Base-by-base conservation (phyloP, 2,888 invertebrate species). In the Thumatha senex region DNA sequence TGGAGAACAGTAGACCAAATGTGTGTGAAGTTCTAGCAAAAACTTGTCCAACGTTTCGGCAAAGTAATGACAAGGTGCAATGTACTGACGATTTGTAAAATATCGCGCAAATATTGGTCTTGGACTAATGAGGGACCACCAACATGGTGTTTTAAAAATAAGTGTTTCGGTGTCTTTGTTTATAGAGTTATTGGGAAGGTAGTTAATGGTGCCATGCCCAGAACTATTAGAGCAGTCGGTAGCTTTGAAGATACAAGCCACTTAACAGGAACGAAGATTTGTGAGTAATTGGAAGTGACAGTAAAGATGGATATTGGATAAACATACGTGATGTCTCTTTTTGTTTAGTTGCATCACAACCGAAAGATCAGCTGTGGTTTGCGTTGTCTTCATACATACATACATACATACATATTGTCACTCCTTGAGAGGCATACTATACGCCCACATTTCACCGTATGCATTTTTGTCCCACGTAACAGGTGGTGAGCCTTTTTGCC, bases 71-170 rank as follows among this genome's bases (percentile, higher is more conserved):
- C 73, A 84, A 74, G 78, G 82, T 68, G 74, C 68, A 56, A 70
- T 56, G 55, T 60, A 61, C 55, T 63, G 64, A 67, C 70, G 73
- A 71, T 68, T 71, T 63, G 69, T 68, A 70, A 73, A 76, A 71
- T 70, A 70, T 74, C 74, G 76, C 76, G 71, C 82, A 82, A 84
- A 84, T 79, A 83, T 80, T 82, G 76, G 75, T 61, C 76, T 73
- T 70, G 71, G 54, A 35, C 54, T 76, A 67, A 71, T 70, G 64
- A 64, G 60, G n/a, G 84, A 80, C 85, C 85, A 82, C 84, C 84
- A 61, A 69, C 73, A 64, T 58, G 42, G 72, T 38, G 13, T 24
- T 39, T 10, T 31, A 53, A 65, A 70, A 43, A 63, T n/a, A 65
- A 58, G 54, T 54, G 55, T 47, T 53, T 49, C 46, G 40, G 46